These are phyloP conservation scores for Loris lydekkerianus DNA, from an alignment of 2,797 vertebrate genomes.

Conservation along the genomic window DNA sequence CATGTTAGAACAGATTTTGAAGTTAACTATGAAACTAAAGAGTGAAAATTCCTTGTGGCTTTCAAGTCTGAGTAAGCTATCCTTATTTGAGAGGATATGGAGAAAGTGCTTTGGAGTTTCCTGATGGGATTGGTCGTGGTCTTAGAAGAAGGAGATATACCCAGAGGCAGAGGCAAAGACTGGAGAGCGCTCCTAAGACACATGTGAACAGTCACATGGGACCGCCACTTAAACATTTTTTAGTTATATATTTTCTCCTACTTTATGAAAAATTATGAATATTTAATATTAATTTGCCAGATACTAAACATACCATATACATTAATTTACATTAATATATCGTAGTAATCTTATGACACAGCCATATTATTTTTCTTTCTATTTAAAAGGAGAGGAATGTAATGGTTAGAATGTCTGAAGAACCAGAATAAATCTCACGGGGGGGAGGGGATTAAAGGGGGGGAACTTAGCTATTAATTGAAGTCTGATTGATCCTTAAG, in stretches of 20 bases:
- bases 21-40: neutral
- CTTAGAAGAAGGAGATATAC: neutral
- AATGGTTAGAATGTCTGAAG: neutral
- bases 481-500: neutral
- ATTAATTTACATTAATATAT: constrained; percentile 23
- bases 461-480: neutral
- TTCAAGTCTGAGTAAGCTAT: neutral
- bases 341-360: neutral
- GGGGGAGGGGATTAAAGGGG: too few species aligned
- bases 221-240: neutral
- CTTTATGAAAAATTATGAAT: neutral
- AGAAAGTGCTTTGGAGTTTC: neutral
- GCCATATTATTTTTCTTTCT: neutral
- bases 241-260: neutral
- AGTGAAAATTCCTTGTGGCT: neutral
- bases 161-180: neutral
- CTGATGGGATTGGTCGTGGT: neutral
- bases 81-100: neutral
- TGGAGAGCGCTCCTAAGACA: neutral
- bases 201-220: too few species aligned
- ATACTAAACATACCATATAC: neutral
- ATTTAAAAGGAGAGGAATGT: neutral
- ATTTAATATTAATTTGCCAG: neutral
- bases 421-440: neutral
- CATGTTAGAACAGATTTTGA: neutral